Base-by-base conservation (phyloP, 64 coral and sea anemone genomes). In the Montipora sp. region DNA sequence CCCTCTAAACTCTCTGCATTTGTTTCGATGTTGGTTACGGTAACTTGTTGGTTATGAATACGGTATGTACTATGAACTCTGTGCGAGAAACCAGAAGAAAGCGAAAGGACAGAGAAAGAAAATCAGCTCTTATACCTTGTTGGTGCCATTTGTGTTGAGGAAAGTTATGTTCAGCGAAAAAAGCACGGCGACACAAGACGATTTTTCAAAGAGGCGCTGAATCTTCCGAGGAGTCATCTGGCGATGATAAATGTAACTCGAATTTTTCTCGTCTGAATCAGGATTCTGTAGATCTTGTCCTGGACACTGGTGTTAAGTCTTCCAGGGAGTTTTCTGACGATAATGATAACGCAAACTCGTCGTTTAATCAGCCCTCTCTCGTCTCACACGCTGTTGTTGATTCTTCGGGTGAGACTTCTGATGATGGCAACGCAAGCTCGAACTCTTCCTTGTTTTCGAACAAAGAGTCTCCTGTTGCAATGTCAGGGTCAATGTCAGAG, bases 91-190 rank as follows among this genome's bases (percentile, higher is more conserved):
- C 53, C 49, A 77, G 53, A 89, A 89, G 87, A 48, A 89, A 89
- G 87, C n/a, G 51, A 63, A 78, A 20, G 55, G 51, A 89, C 53
- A 78, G 51, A 89, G 87, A 78, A 77, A 89, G 87, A 77, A 89
- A 89, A 89, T 89, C 87, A 79, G 55, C 21, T 58, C 55, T 77
- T 88, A 77, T 89, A 45, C 75, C 51, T 46, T 43, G 87, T 89
- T 0, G n/a, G 75, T 89, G 75, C 87, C 74, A 45, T 89, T 65
- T 89, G n/a, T 79, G 87, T 89, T 16, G 75, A n/a, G 87, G 87
- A 65, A 89, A 89, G 75, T 78, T 89, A 89, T 89, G 87, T 65
- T 89, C 87, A n/a, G 87, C 87, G 4, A 89, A 89, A 89, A 89
- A 89, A 89, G 87, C 87, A 3, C 86, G 71, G 86, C 72, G 48